Evolutionary conservation across 2,797 vertebrate genomes (phyloP).

Genomic region (Limosa lapponica): DNA sequence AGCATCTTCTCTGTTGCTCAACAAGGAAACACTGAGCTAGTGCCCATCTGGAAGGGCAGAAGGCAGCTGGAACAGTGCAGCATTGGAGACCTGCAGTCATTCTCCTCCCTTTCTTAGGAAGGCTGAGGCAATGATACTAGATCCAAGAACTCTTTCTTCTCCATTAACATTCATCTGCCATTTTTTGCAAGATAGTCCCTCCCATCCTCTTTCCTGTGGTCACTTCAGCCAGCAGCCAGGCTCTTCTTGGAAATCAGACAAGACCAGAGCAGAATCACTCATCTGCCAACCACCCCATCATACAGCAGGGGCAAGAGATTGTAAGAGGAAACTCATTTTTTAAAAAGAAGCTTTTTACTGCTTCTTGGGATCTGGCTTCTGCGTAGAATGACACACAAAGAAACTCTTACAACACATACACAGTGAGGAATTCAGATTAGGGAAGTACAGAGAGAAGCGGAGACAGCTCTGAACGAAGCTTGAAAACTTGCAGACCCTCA

Average conservation of each 20-base stretch:
- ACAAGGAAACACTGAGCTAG: neutral
- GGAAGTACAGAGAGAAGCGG: neutral
- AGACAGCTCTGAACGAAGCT: constrained; percentile 12
- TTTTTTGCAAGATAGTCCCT: neutral
- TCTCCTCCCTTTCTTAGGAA: constrained; percentile 42
- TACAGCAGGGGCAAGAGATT: neutral
- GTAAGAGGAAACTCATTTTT: neutral
- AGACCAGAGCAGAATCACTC: constrained; percentile 9
- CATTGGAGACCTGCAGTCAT: neutral
- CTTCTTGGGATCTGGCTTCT: constrained; percentile 58
- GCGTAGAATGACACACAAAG: constrained; percentile 53
- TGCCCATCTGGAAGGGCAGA: neutral
- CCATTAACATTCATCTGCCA: neutral
- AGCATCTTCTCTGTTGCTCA: neutral
- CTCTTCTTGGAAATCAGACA: constrained; percentile 63
- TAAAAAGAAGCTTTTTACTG: neutral
- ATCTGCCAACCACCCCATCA: neutral
- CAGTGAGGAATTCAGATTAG: constrained; percentile 32
- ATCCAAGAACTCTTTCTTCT: constrained; percentile 35
- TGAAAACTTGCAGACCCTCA: constrained; percentile 28
- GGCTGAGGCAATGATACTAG: neutral
- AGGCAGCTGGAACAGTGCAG: neutral
- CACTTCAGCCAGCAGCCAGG: constrained; percentile 11
- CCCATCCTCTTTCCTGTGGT: neutral
- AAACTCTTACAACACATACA: constrained; percentile 35